Evolutionary conservation across 2,113 vertebrate genomes (phyloP).

Genomic region (Onychorhynchus coronatus): DNA sequence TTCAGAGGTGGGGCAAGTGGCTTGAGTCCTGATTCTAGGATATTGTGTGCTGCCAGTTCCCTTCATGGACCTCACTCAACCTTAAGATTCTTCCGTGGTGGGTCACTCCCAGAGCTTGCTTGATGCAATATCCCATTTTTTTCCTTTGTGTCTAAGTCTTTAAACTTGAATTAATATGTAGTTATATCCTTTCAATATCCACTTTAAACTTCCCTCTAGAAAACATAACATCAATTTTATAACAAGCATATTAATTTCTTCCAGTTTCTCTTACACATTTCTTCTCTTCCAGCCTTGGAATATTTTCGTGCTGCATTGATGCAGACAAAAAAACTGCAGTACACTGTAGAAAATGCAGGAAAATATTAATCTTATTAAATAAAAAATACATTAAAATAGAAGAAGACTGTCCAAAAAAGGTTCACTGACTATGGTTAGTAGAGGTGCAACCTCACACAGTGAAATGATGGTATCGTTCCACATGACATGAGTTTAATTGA

Average conservation of each 20-base stretch:
- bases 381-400: neutral
- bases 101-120: neutral
- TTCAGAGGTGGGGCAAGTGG: neutral
- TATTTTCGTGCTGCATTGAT: neutral
- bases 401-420: neutral
- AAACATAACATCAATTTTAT: neutral
- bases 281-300: neutral
- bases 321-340: neutral
- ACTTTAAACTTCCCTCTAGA: neutral
- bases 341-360: neutral
- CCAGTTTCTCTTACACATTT: neutral
- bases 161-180: neutral
- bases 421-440: neutral
- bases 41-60: rapidly evolving
- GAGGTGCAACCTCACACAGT: neutral
- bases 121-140: neutral
- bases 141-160: neutral
- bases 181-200: neutral
- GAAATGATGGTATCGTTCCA: neutral
- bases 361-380: neutral
- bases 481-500: neutral
- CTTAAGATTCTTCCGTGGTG: neutral
- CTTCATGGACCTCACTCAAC: neutral
- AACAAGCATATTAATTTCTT: neutral
- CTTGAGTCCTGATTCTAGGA: neutral